Conservation (phyloP, 2,113 vertebrate genomes). For the Anser cygnoides region DNA sequence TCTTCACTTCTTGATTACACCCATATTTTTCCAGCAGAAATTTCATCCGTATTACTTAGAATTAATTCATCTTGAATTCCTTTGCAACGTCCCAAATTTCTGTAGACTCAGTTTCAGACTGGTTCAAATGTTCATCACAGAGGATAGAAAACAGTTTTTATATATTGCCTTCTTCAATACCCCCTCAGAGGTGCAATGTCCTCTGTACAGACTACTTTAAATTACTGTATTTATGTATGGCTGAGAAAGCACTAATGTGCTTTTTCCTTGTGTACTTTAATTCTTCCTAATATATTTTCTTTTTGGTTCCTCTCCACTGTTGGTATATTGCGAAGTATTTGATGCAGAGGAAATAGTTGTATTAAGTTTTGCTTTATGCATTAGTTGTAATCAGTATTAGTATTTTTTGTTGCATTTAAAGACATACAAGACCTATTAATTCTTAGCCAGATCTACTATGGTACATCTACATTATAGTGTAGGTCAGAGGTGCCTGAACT, state of each 20-base stretch:
- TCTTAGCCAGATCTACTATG: background rate
- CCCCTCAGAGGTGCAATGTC: background rate
- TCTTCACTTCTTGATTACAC: background rate
- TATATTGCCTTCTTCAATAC: background rate
- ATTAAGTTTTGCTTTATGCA: background rate
- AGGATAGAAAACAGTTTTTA: background rate
- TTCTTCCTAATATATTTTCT: background rate
- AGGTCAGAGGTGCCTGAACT: background rate
- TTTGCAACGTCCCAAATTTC: background rate
- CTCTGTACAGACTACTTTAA: background rate
- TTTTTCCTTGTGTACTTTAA: background rate
- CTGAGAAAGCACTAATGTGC: background rate
- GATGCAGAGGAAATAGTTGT: background rate
- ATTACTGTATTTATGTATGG: background rate
- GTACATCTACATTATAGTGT: fast-evolving
- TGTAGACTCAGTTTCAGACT: background rate
- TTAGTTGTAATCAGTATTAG: background rate
- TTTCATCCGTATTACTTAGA: background rate
- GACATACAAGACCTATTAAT: background rate
- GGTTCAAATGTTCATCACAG: background rate
- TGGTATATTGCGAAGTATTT: background rate
- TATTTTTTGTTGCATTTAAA: background rate
- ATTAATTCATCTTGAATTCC: background rate
- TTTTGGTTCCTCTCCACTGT: background rate
- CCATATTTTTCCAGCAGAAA: background rate